phyloP scores from a whole-genome alignment of 2,888 invertebrate species.

The Pristionchus fissidentatus region DNA sequence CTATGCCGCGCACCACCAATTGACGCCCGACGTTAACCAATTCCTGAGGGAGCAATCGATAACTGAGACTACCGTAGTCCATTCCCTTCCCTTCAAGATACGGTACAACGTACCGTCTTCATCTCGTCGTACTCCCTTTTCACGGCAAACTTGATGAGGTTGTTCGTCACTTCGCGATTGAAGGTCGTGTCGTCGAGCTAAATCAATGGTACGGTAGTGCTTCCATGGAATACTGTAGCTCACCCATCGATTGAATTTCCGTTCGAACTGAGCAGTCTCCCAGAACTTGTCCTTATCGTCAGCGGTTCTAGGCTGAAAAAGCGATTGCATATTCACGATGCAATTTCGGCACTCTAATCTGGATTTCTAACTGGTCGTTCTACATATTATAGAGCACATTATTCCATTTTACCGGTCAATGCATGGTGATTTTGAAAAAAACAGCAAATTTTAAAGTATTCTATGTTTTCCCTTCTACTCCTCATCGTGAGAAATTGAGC shows the following conservation, averaged over 20 bases:
- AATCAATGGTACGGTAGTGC: background rate
- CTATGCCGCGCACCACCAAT: background rate
- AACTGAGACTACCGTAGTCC: background rate
- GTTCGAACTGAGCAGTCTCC: background rate
- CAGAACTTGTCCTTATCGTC: background rate
- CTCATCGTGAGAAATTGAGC: too few species aligned
- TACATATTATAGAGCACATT: too few species aligned
- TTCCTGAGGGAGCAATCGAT: background rate
- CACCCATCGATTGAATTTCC: slow-evolving; percentile 9
- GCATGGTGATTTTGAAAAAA: too few species aligned
- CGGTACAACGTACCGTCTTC: background rate
- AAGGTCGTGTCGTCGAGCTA: background rate
- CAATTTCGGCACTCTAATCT: too few species aligned
- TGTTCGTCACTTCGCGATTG: background rate
- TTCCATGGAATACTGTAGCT: background rate
- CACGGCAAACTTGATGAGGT: background rate
- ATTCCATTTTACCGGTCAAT: too few species aligned
- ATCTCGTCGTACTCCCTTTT: background rate
- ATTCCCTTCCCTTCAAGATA: background rate
- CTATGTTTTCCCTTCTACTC: too few species aligned
- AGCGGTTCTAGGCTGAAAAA: background rate
- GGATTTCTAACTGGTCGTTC: too few species aligned
- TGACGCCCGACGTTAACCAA: background rate
- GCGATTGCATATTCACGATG: too few species aligned
- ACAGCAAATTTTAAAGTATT: too few species aligned